These are phyloP conservation scores for Limnephilus lunatus DNA, from an alignment of 2,888 invertebrate species.

Conservation along the genomic window DNA sequence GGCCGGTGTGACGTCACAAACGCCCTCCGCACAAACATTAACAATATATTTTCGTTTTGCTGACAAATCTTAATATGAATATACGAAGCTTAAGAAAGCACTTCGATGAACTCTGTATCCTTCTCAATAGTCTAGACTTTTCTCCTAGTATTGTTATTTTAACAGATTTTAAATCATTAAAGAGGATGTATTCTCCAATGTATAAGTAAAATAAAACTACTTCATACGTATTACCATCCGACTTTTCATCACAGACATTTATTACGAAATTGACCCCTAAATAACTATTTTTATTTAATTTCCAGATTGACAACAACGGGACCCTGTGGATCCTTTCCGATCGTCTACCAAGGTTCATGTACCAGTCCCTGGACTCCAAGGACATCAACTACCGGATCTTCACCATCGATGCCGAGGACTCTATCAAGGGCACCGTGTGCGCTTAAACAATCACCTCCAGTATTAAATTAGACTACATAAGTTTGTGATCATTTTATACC, in stretches of 20 bases:
- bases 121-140: too few relatives aligned
- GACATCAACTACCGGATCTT: constrained; percentile 84
- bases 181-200: too few relatives aligned
- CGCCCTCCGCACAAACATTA: too few relatives aligned
- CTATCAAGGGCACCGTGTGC: constrained; percentile 79
- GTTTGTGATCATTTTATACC: constrained; percentile 19
- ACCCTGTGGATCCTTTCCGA: constrained; percentile 88
- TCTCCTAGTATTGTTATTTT: too few relatives aligned
- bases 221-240: too few relatives aligned
- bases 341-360: constrained; percentile 85
- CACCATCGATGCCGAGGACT: constrained; percentile 76
- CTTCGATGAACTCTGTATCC: too few relatives aligned
- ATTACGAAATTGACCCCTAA: constrained; percentile 70
- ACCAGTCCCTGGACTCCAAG: constrained; percentile 80
- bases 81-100: too few relatives aligned
- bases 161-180: too few relatives aligned
- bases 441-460: constrained; percentile 68
- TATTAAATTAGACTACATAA: not conserved
- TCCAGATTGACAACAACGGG: constrained; percentile 71
- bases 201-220: too few relatives aligned
- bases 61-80: too few relatives aligned
- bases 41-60: too few relatives aligned
- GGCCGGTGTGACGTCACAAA: too few relatives aligned
- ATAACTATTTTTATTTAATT: constrained; percentile 80
- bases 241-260: constrained; percentile 68